A percentile compares a stretch with the other conserved stretches of the same genome.
phyloP scores from a whole-genome alignment of 2,113 vertebrate species.

The Elaphurus davidianus region DNA sequence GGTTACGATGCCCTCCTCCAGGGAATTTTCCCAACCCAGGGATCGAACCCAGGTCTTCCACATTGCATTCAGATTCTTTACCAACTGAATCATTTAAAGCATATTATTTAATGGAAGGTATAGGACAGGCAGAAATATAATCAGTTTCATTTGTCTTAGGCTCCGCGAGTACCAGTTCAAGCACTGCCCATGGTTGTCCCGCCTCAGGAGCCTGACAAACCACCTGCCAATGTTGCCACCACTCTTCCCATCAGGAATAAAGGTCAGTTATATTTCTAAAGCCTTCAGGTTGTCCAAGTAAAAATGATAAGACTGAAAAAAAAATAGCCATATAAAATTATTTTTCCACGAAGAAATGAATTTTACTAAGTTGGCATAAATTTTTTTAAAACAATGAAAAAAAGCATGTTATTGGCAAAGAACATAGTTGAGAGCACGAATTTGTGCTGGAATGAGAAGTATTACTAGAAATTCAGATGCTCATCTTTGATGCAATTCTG shows the following conservation, averaged over 20 bases:
- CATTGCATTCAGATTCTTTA: not conserved
- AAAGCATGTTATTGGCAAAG: not conserved
- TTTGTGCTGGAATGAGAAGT: slow-evolving; percentile 31
- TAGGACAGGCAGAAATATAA: slow-evolving; percentile 54
- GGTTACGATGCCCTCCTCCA: not conserved
- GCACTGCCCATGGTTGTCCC: slow-evolving; percentile 99
- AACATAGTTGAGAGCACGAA: slow-evolving; percentile 25
- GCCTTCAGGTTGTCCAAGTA: slow-evolving; percentile 62
- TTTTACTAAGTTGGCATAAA: slow-evolving; percentile 32
- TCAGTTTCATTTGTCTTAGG: slow-evolving; percentile 83
- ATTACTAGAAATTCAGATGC: slow-evolving; percentile 43
- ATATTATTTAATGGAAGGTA: slow-evolving; percentile 18
- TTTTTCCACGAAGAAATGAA: slow-evolving; percentile 39
- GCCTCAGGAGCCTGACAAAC: slow-evolving; percentile 98
- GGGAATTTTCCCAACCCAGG: not conserved
- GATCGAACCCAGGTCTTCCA: not conserved
- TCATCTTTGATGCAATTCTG: slow-evolving; percentile 62
- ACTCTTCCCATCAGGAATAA: slow-evolving; percentile 95
- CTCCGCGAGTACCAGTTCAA: slow-evolving; percentile 99
- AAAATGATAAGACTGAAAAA: slow-evolving; percentile 50
- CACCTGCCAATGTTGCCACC: slow-evolving; percentile 93
- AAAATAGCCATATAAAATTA: slow-evolving; percentile 7
- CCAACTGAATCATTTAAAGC: not conserved
- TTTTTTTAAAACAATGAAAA: not conserved
- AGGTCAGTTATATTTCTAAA: slow-evolving; percentile 86